phyloP scores from a whole-genome alignment of 2,888 invertebrate genomes.

The Achlya flavicornis region DNA sequence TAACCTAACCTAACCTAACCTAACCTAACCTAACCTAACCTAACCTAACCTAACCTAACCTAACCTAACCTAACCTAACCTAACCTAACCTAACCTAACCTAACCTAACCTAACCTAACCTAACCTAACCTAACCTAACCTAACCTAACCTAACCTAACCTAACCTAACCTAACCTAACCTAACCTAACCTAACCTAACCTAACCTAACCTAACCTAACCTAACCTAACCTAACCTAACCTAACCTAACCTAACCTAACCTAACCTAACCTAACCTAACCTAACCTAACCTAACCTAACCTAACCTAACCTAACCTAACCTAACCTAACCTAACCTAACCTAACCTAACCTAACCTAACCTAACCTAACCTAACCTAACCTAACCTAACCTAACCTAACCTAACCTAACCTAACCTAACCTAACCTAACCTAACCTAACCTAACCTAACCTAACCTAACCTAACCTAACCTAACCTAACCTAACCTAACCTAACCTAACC shows the following conservation, averaged over 20 bases:
- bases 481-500: no score
- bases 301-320: constrained; percentile 23
- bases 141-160: constrained; percentile 26
- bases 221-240: constrained; percentile 23
- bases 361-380: constrained; percentile 24
- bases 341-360: constrained; percentile 22
- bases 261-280: constrained; percentile 24
- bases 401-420: constrained; percentile 23
- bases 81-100: constrained; percentile 21
- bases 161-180: constrained; percentile 22
- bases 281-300: constrained; percentile 21
- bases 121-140: constrained; percentile 22
- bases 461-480: no score
- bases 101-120: constrained; percentile 20
- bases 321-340: constrained; percentile 24
- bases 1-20: constrained; percentile 23
- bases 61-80: constrained; percentile 25
- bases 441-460: no score
- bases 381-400: constrained; percentile 23
- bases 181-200: constrained; percentile 22
- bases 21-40: constrained; percentile 25
- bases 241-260: constrained; percentile 24
- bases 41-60: constrained; percentile 25
- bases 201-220: constrained; percentile 25
- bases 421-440: constrained; percentile 3